Base-by-base conservation (phyloP, 2,888 invertebrate species). In the Anoncus sp. region DNA sequence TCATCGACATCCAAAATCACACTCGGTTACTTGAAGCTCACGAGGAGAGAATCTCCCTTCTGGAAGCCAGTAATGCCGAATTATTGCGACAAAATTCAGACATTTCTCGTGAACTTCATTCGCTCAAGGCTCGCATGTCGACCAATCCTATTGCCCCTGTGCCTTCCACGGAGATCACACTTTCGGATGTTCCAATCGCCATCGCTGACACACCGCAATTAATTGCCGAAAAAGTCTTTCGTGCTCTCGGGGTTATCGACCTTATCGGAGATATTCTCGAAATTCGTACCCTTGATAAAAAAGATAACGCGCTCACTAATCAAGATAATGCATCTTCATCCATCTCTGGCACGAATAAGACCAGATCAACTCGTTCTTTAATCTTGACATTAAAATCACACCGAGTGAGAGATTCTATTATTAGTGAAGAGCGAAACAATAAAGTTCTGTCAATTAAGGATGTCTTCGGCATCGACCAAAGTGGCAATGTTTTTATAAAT, bases 381-480 rank as follows among this genome's bases (percentile, higher is more conserved):
- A 31, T 31, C 31, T 3, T 31, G 7, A 7, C 31, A 31, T 31
- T 31, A 31, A 31, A 31, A 7, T 31, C 31, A 7, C 31, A 31
- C 7, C 31, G 31, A 3, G 1, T 51, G 14, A 14, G 9, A 20
- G 10, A 51, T 51, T 10, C 78, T 75, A 2, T 79, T 79, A 7
- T 14, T 16, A 38, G 7, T 31, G 7, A 31, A 31, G 7, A 31
- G 31, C 31, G 31, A 31, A 7, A 31, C 3, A 31, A 31, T 5
- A 31, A 31, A 31, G 31, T 5, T 31, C 7, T 31, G 7, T 5
- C 31, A 31, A 5, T 31, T 31, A 31, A 31, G 31, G 31, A 31
- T 5, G 4, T 31, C 7, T 31, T 31, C 7, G 31, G 7, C 7
- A 31, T 31, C 7, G 31, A 31, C 7, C 31, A 31, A 7, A 3